phyloP scores from a whole-genome alignment of 1,140 invertebrate genomes.

The Zelostemma sp. region DNA sequence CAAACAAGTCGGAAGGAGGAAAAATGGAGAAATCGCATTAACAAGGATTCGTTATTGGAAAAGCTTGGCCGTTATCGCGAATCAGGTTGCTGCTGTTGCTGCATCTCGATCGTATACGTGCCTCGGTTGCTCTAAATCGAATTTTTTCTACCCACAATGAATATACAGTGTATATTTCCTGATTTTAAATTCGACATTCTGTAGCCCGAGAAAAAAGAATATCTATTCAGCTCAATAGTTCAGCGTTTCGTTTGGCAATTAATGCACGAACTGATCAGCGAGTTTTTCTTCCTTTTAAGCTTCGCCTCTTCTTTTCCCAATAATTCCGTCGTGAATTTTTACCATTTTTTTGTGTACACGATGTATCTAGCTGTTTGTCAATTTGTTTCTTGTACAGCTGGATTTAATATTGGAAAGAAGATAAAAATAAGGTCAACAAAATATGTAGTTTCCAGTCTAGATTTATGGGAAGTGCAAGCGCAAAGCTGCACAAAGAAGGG shows the following conservation, averaged over 20 bases:
- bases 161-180: slow-evolving; percentile 6
- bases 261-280: background rate
- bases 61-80: slow-evolving; percentile 50
- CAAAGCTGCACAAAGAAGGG: background rate
- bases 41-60: slow-evolving; percentile 55
- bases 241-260: background rate
- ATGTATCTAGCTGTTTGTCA: background rate
- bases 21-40: slow-evolving; percentile 51
- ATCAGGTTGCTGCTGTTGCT: slow-evolving; percentile 3
- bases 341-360: too few relatives aligned
- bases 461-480: background rate
- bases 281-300: background rate
- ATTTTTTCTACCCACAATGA: slow-evolving; percentile 8
- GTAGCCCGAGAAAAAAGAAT: background rate
- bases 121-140: slow-evolving; percentile 44
- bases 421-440: background rate
- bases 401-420: background rate
- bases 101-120: too few relatives aligned
- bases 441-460: background rate
- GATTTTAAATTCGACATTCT: slow-evolving; percentile 7
- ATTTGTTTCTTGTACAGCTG: background rate
- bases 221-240: background rate
- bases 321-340: background rate
- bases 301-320: background rate
- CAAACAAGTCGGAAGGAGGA: slow-evolving; percentile 14